Percentiles rank a stretch among this genome's conserved stretches.
Evolutionary conservation across 2,113 vertebrate genomes (phyloP).

Genomic region (Bambusicola thoracicus): DNA sequence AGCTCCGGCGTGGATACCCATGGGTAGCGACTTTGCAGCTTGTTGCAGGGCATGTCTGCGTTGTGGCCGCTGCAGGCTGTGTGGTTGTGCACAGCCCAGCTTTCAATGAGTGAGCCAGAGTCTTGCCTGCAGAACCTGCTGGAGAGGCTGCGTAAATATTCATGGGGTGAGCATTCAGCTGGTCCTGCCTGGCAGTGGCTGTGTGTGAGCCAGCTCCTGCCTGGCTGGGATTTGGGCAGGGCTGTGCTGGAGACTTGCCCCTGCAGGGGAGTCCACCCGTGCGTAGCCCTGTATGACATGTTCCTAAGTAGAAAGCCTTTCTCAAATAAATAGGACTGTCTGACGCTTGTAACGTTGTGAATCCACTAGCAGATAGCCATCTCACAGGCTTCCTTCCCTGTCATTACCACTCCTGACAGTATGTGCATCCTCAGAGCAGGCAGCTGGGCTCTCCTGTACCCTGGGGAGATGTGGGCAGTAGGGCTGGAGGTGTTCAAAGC

Average conservation of each 20-base stretch:
- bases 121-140: background rate
- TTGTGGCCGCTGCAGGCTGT: background rate
- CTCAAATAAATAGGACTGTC: background rate
- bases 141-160: conserved; percentile 24
- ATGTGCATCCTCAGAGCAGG: background rate
- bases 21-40: background rate
- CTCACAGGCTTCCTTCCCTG: background rate
- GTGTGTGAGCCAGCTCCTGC: background rate
- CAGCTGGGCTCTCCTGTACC: background rate
- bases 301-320: background rate
- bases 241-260: background rate
- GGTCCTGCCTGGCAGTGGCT: background rate
- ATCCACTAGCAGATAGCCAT: background rate
- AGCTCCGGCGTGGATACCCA: background rate
- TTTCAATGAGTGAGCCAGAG: background rate
- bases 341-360: background rate
- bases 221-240: background rate
- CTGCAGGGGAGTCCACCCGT: background rate
- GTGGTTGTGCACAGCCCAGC: accelerated
- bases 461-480: background rate
- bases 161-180: background rate
- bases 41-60: background rate
- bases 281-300: background rate
- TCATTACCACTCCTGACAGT: background rate
- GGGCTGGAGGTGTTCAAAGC: background rate